Evolutionary conservation across 2,888 invertebrate species (phyloP).

Genomic region (Drosophila macrospina): DNA sequence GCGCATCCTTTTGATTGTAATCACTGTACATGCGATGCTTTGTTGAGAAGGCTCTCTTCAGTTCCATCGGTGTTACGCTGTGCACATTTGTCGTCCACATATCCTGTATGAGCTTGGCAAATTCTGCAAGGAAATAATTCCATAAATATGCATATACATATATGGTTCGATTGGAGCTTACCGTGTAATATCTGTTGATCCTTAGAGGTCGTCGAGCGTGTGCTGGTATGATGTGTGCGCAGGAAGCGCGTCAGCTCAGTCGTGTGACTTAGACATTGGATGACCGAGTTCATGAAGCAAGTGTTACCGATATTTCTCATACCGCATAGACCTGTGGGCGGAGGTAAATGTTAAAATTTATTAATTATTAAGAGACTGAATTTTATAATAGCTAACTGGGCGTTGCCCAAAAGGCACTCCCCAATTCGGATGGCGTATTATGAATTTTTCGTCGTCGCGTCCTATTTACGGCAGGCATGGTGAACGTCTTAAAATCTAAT

Average conservation of each 20-base stretch:
- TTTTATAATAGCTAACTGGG: conserved; percentile 39
- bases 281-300: conserved; percentile 86
- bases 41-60: conserved; percentile 93
- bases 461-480: conserved; percentile 33
- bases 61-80: conserved; percentile 86
- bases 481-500: conserved; percentile 11
- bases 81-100: conserved; percentile 88
- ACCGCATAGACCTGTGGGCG: conserved; percentile 90
- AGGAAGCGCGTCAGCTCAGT: conserved; percentile 85
- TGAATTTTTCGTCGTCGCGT: conserved; percentile 17
- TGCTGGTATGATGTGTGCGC: conserved; percentile 77
- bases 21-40: conserved; percentile 97
- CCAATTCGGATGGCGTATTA: conserved; percentile 58
- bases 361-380: conserved; percentile 17
- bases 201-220: conserved; percentile 84
- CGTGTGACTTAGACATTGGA: conserved; percentile 85
- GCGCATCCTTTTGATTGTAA: conserved; percentile 96
- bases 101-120: conserved; percentile 89
- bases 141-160: not conserved
- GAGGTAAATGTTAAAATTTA: conserved; percentile 11
- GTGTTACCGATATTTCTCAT: conserved; percentile 95
- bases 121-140: conserved; percentile 85
- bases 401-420: conserved; percentile 56
- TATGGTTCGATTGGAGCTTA: conserved; percentile 29
- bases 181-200: conserved; percentile 85